Evolutionary conservation across 1,140 invertebrate species (phyloP).

Genomic region (Calycopis cecrops): DNA sequence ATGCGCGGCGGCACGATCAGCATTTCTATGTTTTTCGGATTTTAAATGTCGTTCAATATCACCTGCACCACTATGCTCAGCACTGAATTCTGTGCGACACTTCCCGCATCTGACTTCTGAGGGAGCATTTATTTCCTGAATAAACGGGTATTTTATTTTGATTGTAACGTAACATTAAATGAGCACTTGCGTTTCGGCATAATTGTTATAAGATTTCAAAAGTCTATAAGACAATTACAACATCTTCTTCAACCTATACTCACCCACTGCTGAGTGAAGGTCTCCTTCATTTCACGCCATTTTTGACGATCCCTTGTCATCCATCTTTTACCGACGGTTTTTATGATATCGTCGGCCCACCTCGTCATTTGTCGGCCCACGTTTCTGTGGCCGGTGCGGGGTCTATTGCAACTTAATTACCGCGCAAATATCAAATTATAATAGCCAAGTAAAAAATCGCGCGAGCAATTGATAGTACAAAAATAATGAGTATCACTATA

Average conservation of each 20-base stretch:
- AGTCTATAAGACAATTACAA: constrained; percentile 4
- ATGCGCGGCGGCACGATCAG: constrained; percentile 40
- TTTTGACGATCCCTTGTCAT: no score
- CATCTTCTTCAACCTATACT: no score
- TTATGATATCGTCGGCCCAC: no score
- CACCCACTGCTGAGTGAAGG: no score
- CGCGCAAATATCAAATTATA: not conserved
- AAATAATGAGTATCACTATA: no score
- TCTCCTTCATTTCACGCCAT: no score
- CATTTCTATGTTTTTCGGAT: constrained; percentile 45
- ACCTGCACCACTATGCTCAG: constrained; percentile 39
- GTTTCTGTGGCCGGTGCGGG: no score
- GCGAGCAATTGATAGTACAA: no score
- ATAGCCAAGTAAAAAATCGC: no score
- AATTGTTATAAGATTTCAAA: constrained; percentile 8
- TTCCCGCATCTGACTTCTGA: constrained; percentile 45
- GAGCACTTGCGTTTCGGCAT: constrained; percentile 19
- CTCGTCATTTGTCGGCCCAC: no score
- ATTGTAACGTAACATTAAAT: constrained; percentile 20
- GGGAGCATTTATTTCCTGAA: constrained; percentile 33
- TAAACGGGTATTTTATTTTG: constrained; percentile 22
- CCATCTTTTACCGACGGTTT: no score
- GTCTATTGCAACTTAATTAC: no score
- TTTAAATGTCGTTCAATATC: constrained; percentile 53
- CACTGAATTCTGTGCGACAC: constrained; percentile 43